phyloP scores from a whole-genome alignment of 92 coral and sea anemone species.

The Epizoanthus scotinus region DNA sequence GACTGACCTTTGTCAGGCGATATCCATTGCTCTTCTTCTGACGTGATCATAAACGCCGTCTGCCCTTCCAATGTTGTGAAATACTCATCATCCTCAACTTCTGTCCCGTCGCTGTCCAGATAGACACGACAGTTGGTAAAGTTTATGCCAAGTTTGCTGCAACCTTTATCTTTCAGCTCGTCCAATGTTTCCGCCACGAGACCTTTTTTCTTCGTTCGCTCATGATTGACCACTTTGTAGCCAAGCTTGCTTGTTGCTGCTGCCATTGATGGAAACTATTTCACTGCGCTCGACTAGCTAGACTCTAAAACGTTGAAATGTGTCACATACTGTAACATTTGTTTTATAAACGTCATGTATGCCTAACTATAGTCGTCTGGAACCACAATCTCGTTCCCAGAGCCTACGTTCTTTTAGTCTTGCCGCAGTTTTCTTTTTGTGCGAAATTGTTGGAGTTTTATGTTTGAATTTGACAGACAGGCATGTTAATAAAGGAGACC shows the following conservation, averaged over 20 bases:
- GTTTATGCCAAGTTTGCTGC: slow-evolving; percentile 48
- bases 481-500: too few species aligned
- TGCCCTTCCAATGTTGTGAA: slow-evolving; percentile 76
- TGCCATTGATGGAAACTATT: background rate
- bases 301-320: too few species aligned
- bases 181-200: slow-evolving; percentile 64
- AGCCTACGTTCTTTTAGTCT: too few species aligned
- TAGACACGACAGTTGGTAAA: slow-evolving; percentile 69
- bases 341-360: too few species aligned
- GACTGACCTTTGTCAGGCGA: slow-evolving; percentile 56
- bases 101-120: slow-evolving; percentile 89
- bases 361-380: too few species aligned
- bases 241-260: slow-evolving; percentile 9
- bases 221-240: slow-evolving; percentile 75
- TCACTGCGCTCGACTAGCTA: too few species aligned
- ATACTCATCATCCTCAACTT: slow-evolving; percentile 88
- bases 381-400: too few species aligned
- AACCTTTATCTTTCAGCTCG: slow-evolving; percentile 69
- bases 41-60: slow-evolving; percentile 73
- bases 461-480: too few species aligned
- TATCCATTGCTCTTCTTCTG: slow-evolving; percentile 66
- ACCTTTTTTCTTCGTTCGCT: slow-evolving; percentile 69
- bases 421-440: too few species aligned
- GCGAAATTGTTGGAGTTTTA: too few species aligned
- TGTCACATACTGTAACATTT: too few species aligned